Evolutionary conservation across 2,888 invertebrate species (phyloP), one percentile per base, ranked within the genome.

Genomic region (Venustoraphidia nigricollis): DNA sequence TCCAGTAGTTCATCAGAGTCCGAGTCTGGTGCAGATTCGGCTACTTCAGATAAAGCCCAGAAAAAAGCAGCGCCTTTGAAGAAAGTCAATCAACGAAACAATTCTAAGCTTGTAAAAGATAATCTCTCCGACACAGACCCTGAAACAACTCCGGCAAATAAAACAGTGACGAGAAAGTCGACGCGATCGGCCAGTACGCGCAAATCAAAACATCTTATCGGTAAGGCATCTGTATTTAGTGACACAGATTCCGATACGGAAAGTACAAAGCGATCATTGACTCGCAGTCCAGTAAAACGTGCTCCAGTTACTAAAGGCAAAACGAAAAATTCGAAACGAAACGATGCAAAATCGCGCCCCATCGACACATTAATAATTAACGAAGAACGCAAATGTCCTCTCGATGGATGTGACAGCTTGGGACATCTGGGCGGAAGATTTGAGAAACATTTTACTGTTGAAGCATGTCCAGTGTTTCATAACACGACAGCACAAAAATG

Each of bases 381-480:
- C 58, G 69, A 81, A 57, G 83, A 89, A 57, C 71, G 84, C 44
- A 75, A 80, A 52, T 93, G 94, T 65, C 92, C 92, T 0, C 74
- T 94, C 9, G 82, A 89, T 46, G 85, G 86, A 47, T 95, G 94
- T 62, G 88, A 93, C 62, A 93, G 93, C 2, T 71, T 74, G 2
- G 94, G 93, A 44, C 92, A 93, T 69, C 69, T 93, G 8, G 84
- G 88, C 51, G 93, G 93, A 10, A 77, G 79, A 59, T 73, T 80
- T 52, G 77, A 81, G 4, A 76, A 76, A 34, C 96, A 96, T 68
- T 90, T 92, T 64, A 87, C 92, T 2, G 75, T 88, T 52, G 89
- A 92, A 64, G 90, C 91, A 17, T 96, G 96, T 60, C 95, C 95
- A 2, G 62, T 82, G 47, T 96, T 87, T 69, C 95, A 95, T 68